Conservation (phyloP, 2,113 vertebrate species). For the Larimichthys crocea region DNA sequence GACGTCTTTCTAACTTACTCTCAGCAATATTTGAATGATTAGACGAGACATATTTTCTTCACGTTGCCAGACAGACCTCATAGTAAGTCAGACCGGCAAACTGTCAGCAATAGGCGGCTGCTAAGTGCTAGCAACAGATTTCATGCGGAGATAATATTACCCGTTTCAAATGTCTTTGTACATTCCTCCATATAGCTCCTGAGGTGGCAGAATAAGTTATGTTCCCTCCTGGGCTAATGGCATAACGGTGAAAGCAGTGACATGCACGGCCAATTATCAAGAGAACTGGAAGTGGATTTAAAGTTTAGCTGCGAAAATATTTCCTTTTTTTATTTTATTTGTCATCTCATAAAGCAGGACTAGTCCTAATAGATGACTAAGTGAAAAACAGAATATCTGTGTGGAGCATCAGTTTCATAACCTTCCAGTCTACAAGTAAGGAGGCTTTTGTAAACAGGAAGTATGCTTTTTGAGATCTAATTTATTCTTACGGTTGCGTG, state of each 20-base stretch:
- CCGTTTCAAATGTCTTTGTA: constrained; percentile 48
- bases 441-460: constrained; percentile 59
- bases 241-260: neutral
- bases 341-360: neutral
- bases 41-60: neutral
- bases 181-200: constrained; percentile 41
- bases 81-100: neutral
- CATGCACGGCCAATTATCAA: neutral
- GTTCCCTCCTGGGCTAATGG: neutral
- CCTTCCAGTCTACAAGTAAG: constrained; percentile 27
- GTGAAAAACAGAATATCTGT: neutral
- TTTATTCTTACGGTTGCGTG: constrained; percentile 40
- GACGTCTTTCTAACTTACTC: neutral
- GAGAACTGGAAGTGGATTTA: neutral
- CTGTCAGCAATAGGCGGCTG: neutral
- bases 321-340: too few relatives aligned
- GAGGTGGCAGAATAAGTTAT: constrained; percentile 8
- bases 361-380: neutral
- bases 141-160: constrained; percentile 44
- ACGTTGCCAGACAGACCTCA: neutral
- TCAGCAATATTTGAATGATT: too few relatives aligned
- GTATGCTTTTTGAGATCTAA: constrained; percentile 41
- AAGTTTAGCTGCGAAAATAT: neutral
- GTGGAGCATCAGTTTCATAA: constrained; percentile 7
- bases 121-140: constrained; percentile 36